phyloP scores from a whole-genome alignment of 2,797 vertebrate genomes.

The Lacerta agilis region DNA sequence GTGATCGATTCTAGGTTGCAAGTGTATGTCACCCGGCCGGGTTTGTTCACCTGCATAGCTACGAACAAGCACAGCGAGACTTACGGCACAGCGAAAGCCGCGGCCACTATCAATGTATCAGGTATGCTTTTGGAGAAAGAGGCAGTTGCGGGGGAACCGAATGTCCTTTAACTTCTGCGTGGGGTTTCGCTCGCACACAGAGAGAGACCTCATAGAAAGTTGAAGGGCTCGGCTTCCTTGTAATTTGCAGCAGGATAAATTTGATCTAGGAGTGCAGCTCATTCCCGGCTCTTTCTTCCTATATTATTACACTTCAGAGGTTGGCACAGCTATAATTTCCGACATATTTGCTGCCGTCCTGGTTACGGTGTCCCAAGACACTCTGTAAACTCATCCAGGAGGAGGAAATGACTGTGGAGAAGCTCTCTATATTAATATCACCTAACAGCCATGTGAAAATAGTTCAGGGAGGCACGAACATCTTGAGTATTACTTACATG shows the following conservation, averaged over 20 bases:
- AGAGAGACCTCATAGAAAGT: not conserved
- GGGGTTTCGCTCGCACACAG: not conserved
- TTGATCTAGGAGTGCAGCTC: constrained; percentile 24
- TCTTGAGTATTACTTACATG: constrained; percentile 30
- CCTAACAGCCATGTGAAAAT: constrained; percentile 67
- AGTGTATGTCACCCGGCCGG: constrained; percentile 87
- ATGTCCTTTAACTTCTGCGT: not conserved
- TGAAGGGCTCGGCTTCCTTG: not conserved
- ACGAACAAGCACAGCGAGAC: constrained; percentile 92
- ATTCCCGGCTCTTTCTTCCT: constrained; percentile 53
- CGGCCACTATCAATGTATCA: constrained; percentile 88
- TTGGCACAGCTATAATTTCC: constrained; percentile 57
- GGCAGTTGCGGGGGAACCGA: fast-evolving
- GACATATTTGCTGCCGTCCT: constrained; percentile 46
- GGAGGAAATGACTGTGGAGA: constrained; percentile 52
- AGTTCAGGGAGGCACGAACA: constrained; percentile 28
- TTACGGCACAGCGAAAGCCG: constrained; percentile 90
- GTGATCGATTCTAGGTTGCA: constrained; percentile 88
- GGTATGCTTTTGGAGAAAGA: constrained; percentile 75
- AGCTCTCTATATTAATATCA: constrained; percentile 39
- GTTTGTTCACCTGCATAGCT: constrained; percentile 93
- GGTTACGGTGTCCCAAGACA: constrained; percentile 61
- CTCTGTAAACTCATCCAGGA: constrained; percentile 66
- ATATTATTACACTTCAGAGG: constrained; percentile 42
- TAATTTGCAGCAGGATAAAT: constrained; percentile 21